phyloP scores from a whole-genome alignment of 2,113 vertebrate genomes.

The Hypocryptadius cinnamomeus region DNA sequence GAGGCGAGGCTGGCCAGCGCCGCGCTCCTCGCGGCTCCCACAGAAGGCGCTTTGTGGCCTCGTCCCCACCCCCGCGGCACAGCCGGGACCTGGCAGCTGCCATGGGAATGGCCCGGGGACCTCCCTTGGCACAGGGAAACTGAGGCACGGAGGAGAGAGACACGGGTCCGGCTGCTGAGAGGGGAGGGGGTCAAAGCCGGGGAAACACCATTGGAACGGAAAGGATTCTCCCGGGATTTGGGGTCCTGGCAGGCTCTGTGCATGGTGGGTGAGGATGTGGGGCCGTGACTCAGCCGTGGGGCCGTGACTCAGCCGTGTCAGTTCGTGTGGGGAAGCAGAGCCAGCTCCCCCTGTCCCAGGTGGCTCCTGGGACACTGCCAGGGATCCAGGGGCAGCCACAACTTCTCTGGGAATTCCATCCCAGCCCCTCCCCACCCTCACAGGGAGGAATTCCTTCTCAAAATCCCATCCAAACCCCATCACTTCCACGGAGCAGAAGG shows the following conservation, averaged over 20 bases:
- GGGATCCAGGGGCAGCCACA: not conserved
- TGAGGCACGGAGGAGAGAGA: not conserved
- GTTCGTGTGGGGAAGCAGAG: not conserved
- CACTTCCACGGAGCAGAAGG: not conserved
- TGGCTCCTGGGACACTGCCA: not conserved
- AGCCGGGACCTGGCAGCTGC: not conserved
- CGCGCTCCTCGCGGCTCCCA: not conserved
- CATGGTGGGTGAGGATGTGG: not conserved
- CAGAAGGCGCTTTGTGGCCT: not conserved
- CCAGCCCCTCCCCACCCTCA: not conserved
- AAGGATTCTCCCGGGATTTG: not conserved
- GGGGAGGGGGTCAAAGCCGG: rapidly evolving
- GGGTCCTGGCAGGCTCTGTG: not conserved
- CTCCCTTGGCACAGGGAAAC: not conserved
- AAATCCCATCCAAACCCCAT: not conserved
- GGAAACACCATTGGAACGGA: rapidly evolving
- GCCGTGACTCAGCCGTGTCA: not conserved
- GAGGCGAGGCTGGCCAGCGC: not conserved
- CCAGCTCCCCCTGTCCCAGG: not conserved
- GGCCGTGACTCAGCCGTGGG: not conserved
- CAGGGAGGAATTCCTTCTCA: not conserved
- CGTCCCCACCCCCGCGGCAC: not conserved
- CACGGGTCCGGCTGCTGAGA: rapidly evolving
- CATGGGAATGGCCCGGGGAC: not conserved
- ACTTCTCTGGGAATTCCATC: not conserved